phyloP scores from a whole-genome alignment of 1,140 invertebrate genomes.

The Venustaconcha ellipsiformis region DNA sequence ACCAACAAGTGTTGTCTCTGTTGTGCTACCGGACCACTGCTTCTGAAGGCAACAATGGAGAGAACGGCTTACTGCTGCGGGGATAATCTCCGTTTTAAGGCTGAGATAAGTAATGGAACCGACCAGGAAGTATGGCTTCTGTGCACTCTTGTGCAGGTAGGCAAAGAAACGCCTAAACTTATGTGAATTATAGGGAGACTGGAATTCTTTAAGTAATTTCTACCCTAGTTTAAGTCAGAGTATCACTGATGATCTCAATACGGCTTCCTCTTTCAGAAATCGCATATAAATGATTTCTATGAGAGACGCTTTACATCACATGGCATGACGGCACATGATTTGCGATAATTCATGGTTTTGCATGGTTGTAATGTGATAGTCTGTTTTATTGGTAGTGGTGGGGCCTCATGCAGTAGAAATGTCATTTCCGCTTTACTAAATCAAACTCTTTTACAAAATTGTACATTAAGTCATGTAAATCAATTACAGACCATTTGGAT shows the following conservation, averaged over 20 bases:
- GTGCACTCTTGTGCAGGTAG: constrained; percentile 79
- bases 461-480: too few species aligned
- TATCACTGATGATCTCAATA: too few species aligned
- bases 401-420: neutral
- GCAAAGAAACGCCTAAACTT: neutral
- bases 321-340: neutral
- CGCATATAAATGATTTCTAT: too few species aligned
- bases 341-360: too few species aligned
- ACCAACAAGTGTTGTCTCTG: constrained; percentile 81
- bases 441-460: neutral
- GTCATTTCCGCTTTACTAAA: neutral
- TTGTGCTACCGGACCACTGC: constrained; percentile 80
- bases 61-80: constrained; percentile 85
- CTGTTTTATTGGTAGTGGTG: neutral
- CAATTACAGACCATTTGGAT: too few species aligned
- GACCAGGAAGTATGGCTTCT: constrained; percentile 79
- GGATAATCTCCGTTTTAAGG: constrained; percentile 81
- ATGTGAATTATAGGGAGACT: too few species aligned
- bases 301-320: neutral
- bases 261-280: too few species aligned
- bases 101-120: constrained; percentile 84
- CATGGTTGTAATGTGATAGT: neutral
- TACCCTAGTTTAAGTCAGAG: too few species aligned
- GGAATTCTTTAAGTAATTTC: too few species aligned
- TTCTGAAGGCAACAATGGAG: constrained; percentile 79